A percentile compares a stretch with the other conserved stretches of the same genome.
Evolutionary conservation across 2,113 vertebrate genomes (phyloP).

Genomic region (Thomomys bottae): DNA sequence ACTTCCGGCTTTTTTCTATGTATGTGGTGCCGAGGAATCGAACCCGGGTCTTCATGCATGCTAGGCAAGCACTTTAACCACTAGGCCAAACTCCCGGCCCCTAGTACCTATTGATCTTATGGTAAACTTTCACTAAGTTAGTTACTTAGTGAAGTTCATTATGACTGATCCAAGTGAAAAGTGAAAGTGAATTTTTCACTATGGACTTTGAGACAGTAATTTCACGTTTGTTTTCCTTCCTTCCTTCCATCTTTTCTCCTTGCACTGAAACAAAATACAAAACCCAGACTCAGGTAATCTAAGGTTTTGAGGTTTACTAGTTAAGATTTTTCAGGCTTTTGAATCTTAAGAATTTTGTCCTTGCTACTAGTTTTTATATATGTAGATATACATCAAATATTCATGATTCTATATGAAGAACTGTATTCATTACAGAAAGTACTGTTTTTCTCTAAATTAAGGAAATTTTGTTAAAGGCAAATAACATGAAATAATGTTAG

Average conservation of each 20-base stretch:
- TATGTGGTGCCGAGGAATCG: too few species aligned
- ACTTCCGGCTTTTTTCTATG: too few species aligned
- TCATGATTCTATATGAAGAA: slow-evolving; percentile 11
- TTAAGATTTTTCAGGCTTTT: neutral
- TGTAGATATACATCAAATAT: neutral
- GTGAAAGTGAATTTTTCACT: slow-evolving; percentile 6
- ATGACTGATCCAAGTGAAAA: neutral
- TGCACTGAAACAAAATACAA: slow-evolving; percentile 39
- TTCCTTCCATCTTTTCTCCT: neutral
- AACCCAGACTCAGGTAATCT: neutral
- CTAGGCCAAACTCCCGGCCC: too few species aligned
- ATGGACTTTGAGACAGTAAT: slow-evolving; percentile 4
- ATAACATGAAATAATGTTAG: slow-evolving; percentile 1
- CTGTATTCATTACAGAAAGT: slow-evolving; percentile 22
- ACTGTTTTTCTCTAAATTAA: neutral
- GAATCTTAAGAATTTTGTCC: slow-evolving; percentile 10
- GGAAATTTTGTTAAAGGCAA: neutral
- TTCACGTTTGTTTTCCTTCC: slow-evolving; percentile 9
- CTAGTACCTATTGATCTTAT: neutral
- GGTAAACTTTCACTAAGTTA: slow-evolving; percentile 16
- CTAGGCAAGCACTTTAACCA: too few species aligned
- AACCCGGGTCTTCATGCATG: too few species aligned
- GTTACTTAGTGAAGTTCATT: slow-evolving; percentile 38
- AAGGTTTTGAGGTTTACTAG: neutral
- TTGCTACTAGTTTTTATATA: slow-evolving; percentile 14